Evolutionary conservation across 2,888 invertebrate species (phyloP).

Genomic region (Heliconius aoede): DNA sequence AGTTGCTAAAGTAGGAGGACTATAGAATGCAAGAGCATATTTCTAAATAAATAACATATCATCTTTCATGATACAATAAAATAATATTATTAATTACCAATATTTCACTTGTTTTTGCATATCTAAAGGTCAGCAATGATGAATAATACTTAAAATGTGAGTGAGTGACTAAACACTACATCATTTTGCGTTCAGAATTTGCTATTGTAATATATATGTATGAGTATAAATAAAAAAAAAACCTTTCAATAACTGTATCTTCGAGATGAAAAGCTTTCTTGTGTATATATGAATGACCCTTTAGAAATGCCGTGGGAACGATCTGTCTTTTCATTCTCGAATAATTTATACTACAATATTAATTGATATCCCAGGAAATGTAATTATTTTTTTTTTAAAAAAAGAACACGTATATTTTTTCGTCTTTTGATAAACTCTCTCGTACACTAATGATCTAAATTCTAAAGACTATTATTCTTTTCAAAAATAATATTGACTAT

Average conservation of each 20-base stretch:
- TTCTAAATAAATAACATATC: too few species aligned
- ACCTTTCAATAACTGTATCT: neutral
- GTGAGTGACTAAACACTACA: too few species aligned
- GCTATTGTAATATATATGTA: too few species aligned
- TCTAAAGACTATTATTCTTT: neutral
- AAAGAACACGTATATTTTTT: too few species aligned
- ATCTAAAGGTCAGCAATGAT: too few species aligned
- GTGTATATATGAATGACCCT: neutral
- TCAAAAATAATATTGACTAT: neutral
- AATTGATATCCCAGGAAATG: neutral
- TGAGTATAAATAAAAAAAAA: neutral
- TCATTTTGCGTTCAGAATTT: neutral
- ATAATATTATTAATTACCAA: too few species aligned
- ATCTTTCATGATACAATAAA: too few species aligned
- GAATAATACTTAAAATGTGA: neutral
- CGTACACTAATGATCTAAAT: neutral
- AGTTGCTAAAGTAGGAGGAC: too few species aligned
- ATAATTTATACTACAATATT: neutral
- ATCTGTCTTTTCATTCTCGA: neutral
- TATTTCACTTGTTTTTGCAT: too few species aligned
- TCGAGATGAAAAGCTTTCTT: slow-evolving; percentile 4
- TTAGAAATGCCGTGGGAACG: slow-evolving; percentile 5
- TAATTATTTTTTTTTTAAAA: neutral
- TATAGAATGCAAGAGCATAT: too few species aligned
- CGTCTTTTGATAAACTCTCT: neutral